These are phyloP conservation scores for Toxotes lorentzi DNA, from an alignment of 2,797 vertebrate species.

Conservation along the genomic window DNA sequence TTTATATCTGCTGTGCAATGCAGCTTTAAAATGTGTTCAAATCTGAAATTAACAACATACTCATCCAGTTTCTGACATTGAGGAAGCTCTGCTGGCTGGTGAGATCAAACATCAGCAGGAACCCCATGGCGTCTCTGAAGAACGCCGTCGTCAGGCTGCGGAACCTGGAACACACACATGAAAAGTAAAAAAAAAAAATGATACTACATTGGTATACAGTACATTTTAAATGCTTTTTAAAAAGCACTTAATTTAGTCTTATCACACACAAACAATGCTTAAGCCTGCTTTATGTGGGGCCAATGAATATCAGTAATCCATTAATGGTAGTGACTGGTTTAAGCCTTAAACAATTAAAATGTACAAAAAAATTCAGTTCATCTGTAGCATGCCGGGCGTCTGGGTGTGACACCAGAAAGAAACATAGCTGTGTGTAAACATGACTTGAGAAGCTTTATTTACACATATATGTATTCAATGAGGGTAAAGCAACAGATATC, in stretches of 20 bases:
- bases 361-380: not conserved
- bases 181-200: not conserved
- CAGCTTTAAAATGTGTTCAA: not conserved
- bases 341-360: not conserved
- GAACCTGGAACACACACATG: slow-evolving; percentile 82
- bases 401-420: not conserved
- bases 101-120: slow-evolving; percentile 96
- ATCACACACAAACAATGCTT: not conserved
- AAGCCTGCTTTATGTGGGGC: not conserved
- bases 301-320: not conserved
- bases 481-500: not conserved
- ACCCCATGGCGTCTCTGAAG: slow-evolving; percentile 97
- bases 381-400: not conserved
- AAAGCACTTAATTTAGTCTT: not conserved
- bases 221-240: not conserved
- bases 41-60: slow-evolving; percentile 81
- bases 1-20: not conserved
- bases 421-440: not conserved
- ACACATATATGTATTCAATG: slow-evolving; percentile 19
- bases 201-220: not conserved
- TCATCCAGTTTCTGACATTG: slow-evolving; percentile 98
- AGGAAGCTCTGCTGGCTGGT: slow-evolving; percentile 98
- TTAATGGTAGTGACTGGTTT: too few relatives aligned
- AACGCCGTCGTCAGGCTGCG: slow-evolving; percentile 96
- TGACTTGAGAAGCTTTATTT: not conserved